Conservation (phyloP, 2,888 invertebrate species). For the Malthinus flaveolus region DNA sequence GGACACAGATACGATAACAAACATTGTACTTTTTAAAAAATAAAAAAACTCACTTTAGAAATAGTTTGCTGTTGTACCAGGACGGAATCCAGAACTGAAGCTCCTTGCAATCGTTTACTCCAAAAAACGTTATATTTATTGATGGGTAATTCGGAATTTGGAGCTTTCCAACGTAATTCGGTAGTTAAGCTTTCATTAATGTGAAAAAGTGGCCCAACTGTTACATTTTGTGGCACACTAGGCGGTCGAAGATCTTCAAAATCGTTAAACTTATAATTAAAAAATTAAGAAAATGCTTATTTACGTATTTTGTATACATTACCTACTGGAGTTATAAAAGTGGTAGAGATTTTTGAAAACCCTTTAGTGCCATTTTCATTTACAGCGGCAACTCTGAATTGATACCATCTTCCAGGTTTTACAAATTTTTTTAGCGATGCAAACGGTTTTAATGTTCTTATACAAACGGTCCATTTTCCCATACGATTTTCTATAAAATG, state of each 20-base stretch:
- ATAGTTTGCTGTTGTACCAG: slow-evolving; percentile 66
- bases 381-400: slow-evolving; percentile 76
- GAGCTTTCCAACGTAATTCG: slow-evolving; percentile 69
- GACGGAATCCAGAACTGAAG: slow-evolving; percentile 64
- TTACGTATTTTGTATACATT: slow-evolving; percentile 22
- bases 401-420: slow-evolving; percentile 76
- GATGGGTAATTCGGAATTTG: slow-evolving; percentile 72
- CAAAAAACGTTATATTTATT: slow-evolving; percentile 74
- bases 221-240: slow-evolving; percentile 64
- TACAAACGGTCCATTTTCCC: slow-evolving; percentile 66
- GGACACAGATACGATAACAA: background rate
- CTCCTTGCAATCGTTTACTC: slow-evolving; percentile 69
- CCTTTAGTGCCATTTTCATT: slow-evolving; percentile 73
- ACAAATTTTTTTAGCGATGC: slow-evolving; percentile 60
- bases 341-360: slow-evolving; percentile 64
- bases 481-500: slow-evolving; percentile 66
- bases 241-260: slow-evolving; percentile 63
- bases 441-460: slow-evolving; percentile 59
- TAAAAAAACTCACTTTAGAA: slow-evolving; percentile 58
- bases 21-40: slow-evolving; percentile 5
- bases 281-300: slow-evolving; percentile 4
- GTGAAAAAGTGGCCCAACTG: slow-evolving; percentile 55
- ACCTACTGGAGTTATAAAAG: slow-evolving; percentile 62
- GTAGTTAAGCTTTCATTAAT: slow-evolving; percentile 59
- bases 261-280: slow-evolving; percentile 4